These are phyloP conservation scores for Podarcis cretensis DNA, from an alignment of 2,113 vertebrate genomes.

Conservation along the genomic window DNA sequence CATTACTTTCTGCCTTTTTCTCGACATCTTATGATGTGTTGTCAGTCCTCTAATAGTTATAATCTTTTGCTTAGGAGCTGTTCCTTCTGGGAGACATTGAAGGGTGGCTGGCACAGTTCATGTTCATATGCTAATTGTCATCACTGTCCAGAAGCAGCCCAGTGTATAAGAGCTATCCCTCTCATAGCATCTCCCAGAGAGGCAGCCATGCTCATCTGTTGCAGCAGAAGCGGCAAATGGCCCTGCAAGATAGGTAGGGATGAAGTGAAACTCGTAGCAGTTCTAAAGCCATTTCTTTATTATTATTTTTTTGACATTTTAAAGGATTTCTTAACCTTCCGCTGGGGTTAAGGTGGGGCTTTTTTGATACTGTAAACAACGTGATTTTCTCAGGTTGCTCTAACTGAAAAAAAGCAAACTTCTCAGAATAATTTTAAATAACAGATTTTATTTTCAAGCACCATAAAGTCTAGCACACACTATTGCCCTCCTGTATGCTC, in stretches of 20 bases:
- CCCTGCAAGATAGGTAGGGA: not conserved
- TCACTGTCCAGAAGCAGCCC: not conserved
- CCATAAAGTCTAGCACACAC: not conserved
- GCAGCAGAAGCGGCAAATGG: not conserved
- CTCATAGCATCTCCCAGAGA: not conserved
- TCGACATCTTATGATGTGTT: not conserved
- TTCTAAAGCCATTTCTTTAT: not conserved
- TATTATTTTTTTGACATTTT: not conserved
- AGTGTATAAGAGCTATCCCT: not conserved
- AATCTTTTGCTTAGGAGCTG: not conserved
- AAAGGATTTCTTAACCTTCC: too few species aligned
- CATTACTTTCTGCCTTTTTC: not conserved
- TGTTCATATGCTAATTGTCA: too few species aligned
- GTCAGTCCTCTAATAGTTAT: not conserved
- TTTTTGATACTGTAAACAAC: not conserved
- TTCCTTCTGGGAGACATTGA: not conserved
- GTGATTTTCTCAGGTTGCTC: not conserved
- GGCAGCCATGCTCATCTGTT: not conserved
- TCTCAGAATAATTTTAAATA: constrained; percentile 14
- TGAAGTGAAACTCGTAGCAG: not conserved
- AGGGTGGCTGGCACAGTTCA: not conserved
- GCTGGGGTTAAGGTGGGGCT: not conserved
- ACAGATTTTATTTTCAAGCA: not conserved
- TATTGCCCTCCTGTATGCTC: constrained; percentile 18
- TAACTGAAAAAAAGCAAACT: not conserved